Evolutionary conservation across 2,113 vertebrate genomes (phyloP).

Genomic region (Lamprologus ornatipinnis): DNA sequence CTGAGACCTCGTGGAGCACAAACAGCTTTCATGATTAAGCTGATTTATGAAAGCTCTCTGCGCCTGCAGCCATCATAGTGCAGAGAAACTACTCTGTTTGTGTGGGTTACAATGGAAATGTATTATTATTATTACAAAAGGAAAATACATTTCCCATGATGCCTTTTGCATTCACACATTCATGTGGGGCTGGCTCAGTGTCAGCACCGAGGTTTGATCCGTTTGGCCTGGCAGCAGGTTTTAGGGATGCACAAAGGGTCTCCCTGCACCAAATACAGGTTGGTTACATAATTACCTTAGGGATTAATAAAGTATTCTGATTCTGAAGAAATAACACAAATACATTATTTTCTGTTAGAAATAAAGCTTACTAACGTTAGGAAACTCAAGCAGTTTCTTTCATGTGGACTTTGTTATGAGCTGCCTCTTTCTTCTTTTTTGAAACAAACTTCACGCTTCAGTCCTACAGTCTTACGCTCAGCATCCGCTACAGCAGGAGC

Average conservation of each 20-base stretch:
- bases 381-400: neutral
- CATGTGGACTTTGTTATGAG: neutral
- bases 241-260: neutral
- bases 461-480: neutral
- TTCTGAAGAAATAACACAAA: neutral
- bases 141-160: neutral
- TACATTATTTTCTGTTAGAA: neutral
- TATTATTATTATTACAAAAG: neutral
- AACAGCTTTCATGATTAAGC: neutral
- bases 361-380: neutral
- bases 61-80: rapidly evolving
- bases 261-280: neutral
- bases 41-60: neutral
- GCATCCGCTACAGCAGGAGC: neutral
- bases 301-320: neutral
- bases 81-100: neutral
- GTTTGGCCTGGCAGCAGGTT: neutral
- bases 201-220: neutral
- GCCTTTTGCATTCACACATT: neutral
- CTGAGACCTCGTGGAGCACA: neutral
- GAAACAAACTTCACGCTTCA: neutral
- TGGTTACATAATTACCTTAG: neutral
- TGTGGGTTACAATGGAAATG: neutral
- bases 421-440: neutral
- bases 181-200: neutral